These are phyloP conservation scores for Sceloporus undulatus DNA, from an alignment of 2,113 vertebrate species.

Conservation along the genomic window DNA sequence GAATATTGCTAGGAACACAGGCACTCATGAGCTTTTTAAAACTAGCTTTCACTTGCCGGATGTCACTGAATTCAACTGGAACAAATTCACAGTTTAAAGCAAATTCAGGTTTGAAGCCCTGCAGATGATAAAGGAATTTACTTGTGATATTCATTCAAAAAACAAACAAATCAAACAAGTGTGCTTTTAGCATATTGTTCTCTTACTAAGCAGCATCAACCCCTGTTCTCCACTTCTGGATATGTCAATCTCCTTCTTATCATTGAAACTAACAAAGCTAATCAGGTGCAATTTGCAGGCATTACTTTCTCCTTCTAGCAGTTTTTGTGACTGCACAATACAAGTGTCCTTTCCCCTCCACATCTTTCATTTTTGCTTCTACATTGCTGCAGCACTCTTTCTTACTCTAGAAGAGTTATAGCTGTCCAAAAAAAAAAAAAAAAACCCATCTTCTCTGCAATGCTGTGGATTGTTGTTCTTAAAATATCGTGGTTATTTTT, in stretches of 20 bases:
- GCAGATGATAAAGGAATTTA: conserved; percentile 63
- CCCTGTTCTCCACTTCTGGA: not conserved
- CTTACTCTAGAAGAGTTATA: not conserved
- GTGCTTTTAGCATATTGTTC: conserved; percentile 9
- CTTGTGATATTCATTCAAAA: conserved; percentile 45
- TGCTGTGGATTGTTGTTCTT: not conserved
- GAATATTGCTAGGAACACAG: conserved; percentile 90
- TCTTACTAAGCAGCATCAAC: not conserved
- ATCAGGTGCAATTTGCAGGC: not conserved
- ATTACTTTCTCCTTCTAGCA: not conserved
- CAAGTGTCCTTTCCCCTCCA: not conserved
- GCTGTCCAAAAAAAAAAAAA: not conserved
- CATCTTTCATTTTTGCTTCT: not conserved
- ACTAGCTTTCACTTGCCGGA: conserved; percentile 91
- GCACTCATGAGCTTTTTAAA: conserved; percentile 97
- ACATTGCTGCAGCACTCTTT: not conserved
- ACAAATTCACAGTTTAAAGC: conserved; percentile 96
- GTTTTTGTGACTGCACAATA: not conserved
- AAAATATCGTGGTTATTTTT: not conserved
- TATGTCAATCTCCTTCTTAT: not conserved
- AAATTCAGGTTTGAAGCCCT: conserved; percentile 94
- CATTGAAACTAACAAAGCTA: not conserved
- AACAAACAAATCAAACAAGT: conserved; percentile 1
- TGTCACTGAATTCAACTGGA: conserved; percentile 95
- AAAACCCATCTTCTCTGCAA: not conserved